Evolutionary conservation across 2,113 vertebrate genomes (phyloP).

Genomic region (Tricholaema leucomelas): DNA sequence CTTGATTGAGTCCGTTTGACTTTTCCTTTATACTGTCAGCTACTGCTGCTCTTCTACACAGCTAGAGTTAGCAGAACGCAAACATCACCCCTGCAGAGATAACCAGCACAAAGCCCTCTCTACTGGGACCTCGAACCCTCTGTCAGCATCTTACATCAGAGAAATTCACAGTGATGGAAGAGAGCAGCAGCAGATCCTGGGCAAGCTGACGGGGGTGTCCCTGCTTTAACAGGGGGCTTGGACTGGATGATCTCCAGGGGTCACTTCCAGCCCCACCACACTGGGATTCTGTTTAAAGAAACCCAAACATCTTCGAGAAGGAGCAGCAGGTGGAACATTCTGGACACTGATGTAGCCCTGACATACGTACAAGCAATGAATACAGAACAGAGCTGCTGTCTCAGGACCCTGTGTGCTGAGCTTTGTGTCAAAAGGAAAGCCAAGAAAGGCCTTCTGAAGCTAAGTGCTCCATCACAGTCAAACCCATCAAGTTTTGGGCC

Average conservation of each 20-base stretch:
- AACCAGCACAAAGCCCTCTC: background rate
- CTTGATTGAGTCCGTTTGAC: background rate
- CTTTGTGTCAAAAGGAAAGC: background rate
- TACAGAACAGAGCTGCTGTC: fast-evolving
- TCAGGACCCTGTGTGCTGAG: background rate
- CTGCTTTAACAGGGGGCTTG: background rate
- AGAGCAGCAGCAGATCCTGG: background rate
- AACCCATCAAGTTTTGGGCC: background rate
- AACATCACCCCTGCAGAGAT: background rate
- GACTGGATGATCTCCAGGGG: background rate
- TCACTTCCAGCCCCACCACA: background rate
- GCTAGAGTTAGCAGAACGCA: background rate
- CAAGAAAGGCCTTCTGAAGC: background rate
- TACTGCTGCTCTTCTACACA: background rate
- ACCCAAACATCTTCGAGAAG: too few species aligned
- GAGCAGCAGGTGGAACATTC: background rate
- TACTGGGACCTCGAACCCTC: background rate
- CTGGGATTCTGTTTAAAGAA: background rate
- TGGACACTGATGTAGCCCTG: fast-evolving
- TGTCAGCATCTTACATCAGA: background rate
- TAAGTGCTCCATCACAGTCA: background rate
- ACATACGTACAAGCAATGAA: fast-evolving
- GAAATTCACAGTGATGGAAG: background rate
- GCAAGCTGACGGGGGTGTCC: background rate
- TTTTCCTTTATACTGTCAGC: background rate